Conservation (phyloP, 92 coral and sea anemone genomes). For the Parazoanthus darwini region DNA sequence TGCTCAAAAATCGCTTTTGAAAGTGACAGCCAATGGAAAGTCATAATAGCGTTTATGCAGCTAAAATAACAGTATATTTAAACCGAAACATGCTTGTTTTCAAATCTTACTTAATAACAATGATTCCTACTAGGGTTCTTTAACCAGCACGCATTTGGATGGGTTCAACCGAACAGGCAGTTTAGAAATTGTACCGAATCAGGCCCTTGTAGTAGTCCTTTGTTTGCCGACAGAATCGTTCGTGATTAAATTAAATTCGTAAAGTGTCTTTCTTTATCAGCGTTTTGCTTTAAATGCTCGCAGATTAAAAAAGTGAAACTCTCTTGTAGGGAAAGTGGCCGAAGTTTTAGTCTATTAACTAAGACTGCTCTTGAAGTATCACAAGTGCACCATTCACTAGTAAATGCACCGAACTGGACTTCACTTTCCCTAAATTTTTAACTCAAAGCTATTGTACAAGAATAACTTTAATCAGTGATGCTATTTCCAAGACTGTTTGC, state of each 20-base stretch:
- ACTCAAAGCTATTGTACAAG: slow-evolving; percentile 17
- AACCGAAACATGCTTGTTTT: background rate
- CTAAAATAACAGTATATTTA: background rate
- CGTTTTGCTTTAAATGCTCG: slow-evolving; percentile 11
- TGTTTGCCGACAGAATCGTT: slow-evolving; percentile 4
- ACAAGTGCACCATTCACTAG: background rate
- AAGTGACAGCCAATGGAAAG: background rate
- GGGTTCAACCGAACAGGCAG: background rate
- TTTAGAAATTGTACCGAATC: background rate
- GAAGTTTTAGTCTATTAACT: background rate
- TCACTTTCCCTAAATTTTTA: slow-evolving; percentile 8
- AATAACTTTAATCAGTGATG: slow-evolving; percentile 20
- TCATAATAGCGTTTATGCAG: background rate
- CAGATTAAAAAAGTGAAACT: background rate
- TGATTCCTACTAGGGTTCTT: background rate
- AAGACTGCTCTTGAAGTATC: background rate
- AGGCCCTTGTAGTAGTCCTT: background rate
- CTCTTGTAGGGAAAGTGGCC: background rate
- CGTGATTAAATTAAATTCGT: slow-evolving; percentile 12
- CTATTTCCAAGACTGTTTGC: slow-evolving; percentile 1
- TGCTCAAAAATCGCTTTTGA: background rate
- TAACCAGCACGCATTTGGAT: background rate
- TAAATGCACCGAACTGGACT: background rate
- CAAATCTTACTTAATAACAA: background rate
- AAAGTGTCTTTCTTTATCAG: background rate